A percentile compares a stretch with the other conserved stretches of the same genome.
Evolutionary conservation across 1,140 invertebrate species (phyloP).

Genomic region (Philopotamus ludificatus): DNA sequence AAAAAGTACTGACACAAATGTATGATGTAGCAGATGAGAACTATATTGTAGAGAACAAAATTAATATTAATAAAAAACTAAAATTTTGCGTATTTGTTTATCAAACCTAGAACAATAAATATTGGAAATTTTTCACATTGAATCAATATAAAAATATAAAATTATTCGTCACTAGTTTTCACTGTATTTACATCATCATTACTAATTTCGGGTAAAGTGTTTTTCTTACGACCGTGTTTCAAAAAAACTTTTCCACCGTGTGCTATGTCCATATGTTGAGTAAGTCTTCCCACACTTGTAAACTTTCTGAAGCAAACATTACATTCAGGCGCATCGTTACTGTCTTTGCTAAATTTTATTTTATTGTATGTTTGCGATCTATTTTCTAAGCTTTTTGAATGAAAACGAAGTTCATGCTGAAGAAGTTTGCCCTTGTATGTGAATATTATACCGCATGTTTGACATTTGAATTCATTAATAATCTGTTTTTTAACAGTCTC

Average conservation of each 20-base stretch:
- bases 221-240: background rate
- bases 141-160: too few species aligned
- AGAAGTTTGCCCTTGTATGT: background rate
- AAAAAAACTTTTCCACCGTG: slow-evolving; percentile 11
- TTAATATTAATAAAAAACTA: too few species aligned
- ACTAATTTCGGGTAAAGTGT: too few species aligned
- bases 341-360: slow-evolving; percentile 13
- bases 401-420: background rate
- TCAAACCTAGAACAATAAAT: too few species aligned
- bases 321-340: slow-evolving; percentile 19
- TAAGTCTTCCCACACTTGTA: slow-evolving; percentile 21
- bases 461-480: background rate
- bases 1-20: too few species aligned
- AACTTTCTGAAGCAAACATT: slow-evolving; percentile 13
- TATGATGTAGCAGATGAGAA: too few species aligned
- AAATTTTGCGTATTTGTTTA: too few species aligned
- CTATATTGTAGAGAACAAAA: too few species aligned
- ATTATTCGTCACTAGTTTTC: too few species aligned
- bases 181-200: too few species aligned
- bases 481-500: background rate
- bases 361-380: background rate
- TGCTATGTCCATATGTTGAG: slow-evolving; percentile 11
- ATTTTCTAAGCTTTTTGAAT: slow-evolving; percentile 3
- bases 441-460: background rate
- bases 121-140: too few species aligned